Conservation (phyloP, 1,140 invertebrate genomes). For the Druon quercuslanigerum region DNA sequence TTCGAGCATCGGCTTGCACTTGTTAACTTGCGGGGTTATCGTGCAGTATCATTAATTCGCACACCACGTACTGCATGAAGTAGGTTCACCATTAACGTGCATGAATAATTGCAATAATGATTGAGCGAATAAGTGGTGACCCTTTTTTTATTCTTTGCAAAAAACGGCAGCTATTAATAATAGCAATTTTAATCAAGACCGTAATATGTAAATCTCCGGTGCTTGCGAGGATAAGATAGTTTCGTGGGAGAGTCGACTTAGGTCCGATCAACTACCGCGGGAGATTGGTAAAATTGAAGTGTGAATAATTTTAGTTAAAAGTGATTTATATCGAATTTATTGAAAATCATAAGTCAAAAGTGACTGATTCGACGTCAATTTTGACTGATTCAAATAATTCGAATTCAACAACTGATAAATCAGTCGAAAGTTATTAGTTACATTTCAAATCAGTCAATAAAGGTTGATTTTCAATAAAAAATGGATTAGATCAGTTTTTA, state of each 20-base stretch:
- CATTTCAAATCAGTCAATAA: too few relatives aligned
- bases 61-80: conserved; percentile 46
- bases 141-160: conserved; percentile 25
- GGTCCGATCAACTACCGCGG: not conserved
- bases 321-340: not conserved
- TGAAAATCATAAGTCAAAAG: not conserved
- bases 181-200: conserved; percentile 43
- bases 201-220: conserved; percentile 52
- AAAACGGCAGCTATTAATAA: conserved; percentile 45
- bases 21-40: conserved; percentile 64
- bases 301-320: not conserved
- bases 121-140: conserved; percentile 44
- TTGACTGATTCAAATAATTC: too few relatives aligned
- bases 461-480: too few relatives aligned
- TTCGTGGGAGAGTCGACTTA: not conserved
- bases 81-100: conserved; percentile 46
- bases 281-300: conserved; percentile 12
- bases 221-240: conserved; percentile 43
- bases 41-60: conserved; percentile 59
- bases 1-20: conserved; percentile 60
- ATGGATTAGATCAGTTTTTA: too few relatives aligned
- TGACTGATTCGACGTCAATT: too few relatives aligned
- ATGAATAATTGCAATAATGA: conserved; percentile 54
- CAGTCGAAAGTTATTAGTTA: too few relatives aligned
- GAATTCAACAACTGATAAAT: too few relatives aligned